Percentiles rank a stretch among this genome's conserved stretches.
These are phyloP conservation scores for Zaprionus capensis DNA, from an alignment of 1,140 invertebrate genomes.

Conservation along the genomic window DNA sequence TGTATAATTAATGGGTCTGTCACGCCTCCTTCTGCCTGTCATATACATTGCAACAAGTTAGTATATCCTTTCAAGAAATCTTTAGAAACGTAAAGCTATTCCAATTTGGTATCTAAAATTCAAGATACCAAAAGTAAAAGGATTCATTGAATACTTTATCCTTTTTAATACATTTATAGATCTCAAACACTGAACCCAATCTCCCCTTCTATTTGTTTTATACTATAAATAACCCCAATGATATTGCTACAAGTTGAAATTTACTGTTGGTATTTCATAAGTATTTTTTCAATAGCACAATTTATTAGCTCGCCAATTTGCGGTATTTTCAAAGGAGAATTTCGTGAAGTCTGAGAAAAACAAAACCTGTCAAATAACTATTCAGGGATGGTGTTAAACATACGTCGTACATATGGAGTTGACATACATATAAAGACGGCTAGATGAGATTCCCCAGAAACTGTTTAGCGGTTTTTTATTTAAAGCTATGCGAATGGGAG, in stretches of 20 bases:
- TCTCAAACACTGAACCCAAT: no score
- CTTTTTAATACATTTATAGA: no score
- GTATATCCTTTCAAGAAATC: no score
- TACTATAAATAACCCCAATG: not conserved
- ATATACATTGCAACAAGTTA: no score
- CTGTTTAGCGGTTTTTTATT: conserved; percentile 55
- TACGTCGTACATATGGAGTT: not conserved
- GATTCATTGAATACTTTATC: no score
- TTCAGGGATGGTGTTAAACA: not conserved
- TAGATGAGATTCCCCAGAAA: conserved; percentile 7
- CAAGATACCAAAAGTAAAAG: no score
- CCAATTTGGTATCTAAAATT: no score
- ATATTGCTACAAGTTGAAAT: not conserved
- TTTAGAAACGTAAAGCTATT: no score
- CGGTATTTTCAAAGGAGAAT: not conserved
- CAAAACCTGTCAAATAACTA: not conserved
- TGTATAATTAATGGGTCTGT: no score
- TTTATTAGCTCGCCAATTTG: not conserved
- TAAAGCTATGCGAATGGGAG: conserved; percentile 33
- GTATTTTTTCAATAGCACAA: not conserved
- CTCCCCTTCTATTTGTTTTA: not conserved
- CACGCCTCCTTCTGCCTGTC: no score
- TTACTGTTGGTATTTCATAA: not conserved
- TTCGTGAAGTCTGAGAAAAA: not conserved
- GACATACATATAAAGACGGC: not conserved